Evolutionary conservation across 2,888 invertebrate genomes (phyloP).

Genomic region (Xiphydria camelus): DNA sequence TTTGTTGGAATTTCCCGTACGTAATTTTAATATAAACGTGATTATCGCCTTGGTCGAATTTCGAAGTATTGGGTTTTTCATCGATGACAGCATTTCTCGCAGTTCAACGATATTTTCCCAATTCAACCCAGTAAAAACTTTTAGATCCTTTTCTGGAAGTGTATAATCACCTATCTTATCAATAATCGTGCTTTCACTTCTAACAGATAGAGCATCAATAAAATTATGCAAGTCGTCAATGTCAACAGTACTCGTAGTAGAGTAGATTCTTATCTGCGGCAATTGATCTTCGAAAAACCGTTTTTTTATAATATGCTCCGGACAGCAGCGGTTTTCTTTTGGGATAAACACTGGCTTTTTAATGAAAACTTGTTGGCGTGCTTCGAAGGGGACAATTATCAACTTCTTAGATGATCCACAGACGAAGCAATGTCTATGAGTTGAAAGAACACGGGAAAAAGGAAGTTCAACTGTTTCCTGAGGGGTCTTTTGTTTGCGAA

Average conservation of each 20-base stretch:
- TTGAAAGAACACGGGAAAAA: no score
- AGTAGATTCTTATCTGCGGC: constrained; percentile 2
- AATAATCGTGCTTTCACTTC: not conserved
- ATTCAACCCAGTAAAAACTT: constrained; percentile 17
- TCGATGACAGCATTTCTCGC: constrained; percentile 14
- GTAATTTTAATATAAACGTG: constrained; percentile 25
- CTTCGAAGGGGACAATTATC: not conserved
- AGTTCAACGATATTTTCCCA: constrained; percentile 18
- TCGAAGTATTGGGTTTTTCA: constrained; percentile 11
- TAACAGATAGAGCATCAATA: no score
- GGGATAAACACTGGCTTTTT: constrained; percentile 10
- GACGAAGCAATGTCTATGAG: no score
- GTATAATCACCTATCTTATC: constrained; percentile 13
- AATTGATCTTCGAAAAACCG: constrained; percentile 16
- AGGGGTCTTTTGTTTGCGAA: no score
- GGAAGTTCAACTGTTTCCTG: no score
- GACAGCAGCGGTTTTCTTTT: constrained; percentile 12
- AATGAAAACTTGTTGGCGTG: constrained; percentile 2
- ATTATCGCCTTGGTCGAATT: constrained; percentile 21
- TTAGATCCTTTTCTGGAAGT: constrained; percentile 16
- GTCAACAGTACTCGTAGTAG: constrained; percentile 6
- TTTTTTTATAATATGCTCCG: no score
- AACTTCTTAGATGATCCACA: constrained; percentile 4
- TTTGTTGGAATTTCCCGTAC: constrained; percentile 25
- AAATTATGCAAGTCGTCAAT: constrained; percentile 8